Evolutionary conservation across 1,140 invertebrate species (phyloP).

Genomic region (Drosophila kanapiae): DNA sequence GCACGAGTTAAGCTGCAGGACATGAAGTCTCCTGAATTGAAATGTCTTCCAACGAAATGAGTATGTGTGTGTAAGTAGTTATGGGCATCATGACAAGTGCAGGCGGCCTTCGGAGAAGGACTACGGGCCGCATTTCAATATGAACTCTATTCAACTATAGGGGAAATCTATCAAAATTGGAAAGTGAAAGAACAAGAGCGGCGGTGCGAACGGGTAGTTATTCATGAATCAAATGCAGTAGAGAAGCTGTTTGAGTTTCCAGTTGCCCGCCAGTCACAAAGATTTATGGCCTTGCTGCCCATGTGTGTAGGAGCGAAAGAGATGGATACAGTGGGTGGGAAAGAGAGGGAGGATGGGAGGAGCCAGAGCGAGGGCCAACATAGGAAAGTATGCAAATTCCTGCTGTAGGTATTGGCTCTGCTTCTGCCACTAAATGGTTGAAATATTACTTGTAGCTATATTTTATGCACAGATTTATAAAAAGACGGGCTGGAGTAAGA

Average conservation of each 20-base stretch:
- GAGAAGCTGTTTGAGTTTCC: slow-evolving; percentile 54
- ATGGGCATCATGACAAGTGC: slow-evolving; percentile 25
- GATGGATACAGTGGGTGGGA: background rate
- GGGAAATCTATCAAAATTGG: slow-evolving; percentile 60
- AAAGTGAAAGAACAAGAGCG: slow-evolving; percentile 22
- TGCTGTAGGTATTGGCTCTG: slow-evolving; percentile 40
- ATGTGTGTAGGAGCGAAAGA: slow-evolving; percentile 13
- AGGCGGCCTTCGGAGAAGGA: slow-evolving; percentile 12
- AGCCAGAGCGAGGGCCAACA: background rate
- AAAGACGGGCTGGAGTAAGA: background rate
- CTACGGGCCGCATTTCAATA: slow-evolving; percentile 32
- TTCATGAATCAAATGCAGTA: slow-evolving; percentile 65
- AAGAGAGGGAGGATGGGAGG: background rate
- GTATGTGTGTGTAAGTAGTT: slow-evolving; percentile 2
- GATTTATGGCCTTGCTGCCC: slow-evolving; percentile 45
- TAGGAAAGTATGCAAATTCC: slow-evolving; percentile 56
- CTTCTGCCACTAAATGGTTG: slow-evolving; percentile 50
- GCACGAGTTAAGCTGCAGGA: slow-evolving; percentile 22
- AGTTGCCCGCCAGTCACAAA: slow-evolving; percentile 60
- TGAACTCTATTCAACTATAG: slow-evolving; percentile 34
- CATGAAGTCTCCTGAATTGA: slow-evolving; percentile 8
- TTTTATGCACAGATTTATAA: slow-evolving; percentile 60
- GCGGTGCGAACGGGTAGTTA: slow-evolving; percentile 20
- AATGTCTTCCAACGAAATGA: slow-evolving; percentile 3
- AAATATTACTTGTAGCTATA: slow-evolving; percentile 66